Percentiles rank a stretch among this genome's conserved stretches.
Conservation (phyloP, 2,113 vertebrate genomes). For the Erpornis zantholeuca region DNA sequence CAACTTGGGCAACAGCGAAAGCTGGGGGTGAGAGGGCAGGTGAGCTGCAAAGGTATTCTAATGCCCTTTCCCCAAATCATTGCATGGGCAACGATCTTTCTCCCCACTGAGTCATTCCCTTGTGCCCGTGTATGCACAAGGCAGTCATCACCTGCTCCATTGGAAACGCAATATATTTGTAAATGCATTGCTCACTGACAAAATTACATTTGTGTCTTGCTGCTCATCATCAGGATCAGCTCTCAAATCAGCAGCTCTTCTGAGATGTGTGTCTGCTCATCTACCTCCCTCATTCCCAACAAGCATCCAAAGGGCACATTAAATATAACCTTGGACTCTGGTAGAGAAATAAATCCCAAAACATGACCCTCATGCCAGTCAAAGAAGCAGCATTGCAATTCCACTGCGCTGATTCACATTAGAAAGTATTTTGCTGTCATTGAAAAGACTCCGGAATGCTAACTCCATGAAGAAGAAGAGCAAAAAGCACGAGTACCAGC, state of each 20-base stretch:
- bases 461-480: not conserved
- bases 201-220: not conserved
- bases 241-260: not conserved
- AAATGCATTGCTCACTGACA: not conserved
- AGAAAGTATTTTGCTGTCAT: not conserved
- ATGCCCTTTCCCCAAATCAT: not conserved
- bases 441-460: not conserved
- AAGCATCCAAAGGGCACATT: not conserved
- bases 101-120: not conserved
- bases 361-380: not conserved
- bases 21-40: not conserved
- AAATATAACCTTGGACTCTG: not conserved
- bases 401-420: fast-evolving
- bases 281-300: not conserved
- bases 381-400: not conserved
- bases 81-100: not conserved
- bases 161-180: not conserved
- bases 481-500: fast-evolving
- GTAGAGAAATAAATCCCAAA: not conserved
- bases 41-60: not conserved
- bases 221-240: not conserved
- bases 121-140: not conserved
- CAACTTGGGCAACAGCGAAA: not conserved
- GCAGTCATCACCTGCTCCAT: not conserved
- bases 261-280: not conserved